Base-by-base conservation (phyloP, 2,797 vertebrate species). In the Pangasius djambal region DNA sequence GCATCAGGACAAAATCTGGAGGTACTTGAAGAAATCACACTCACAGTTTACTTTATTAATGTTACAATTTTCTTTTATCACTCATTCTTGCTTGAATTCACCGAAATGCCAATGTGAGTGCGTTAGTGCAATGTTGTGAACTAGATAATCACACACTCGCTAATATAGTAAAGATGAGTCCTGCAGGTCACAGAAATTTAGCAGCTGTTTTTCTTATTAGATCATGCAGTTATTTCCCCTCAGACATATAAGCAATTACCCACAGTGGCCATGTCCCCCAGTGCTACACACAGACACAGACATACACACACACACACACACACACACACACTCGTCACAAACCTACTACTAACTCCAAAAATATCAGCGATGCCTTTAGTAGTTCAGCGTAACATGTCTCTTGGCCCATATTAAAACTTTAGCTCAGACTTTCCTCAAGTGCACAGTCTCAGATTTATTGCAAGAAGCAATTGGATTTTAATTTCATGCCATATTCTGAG, bases 201-300 rank as follows among this genome's bases (percentile, higher is more conserved):
- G 50, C 89, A 92, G 90, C 85, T 91, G 91, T 28, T 89, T 89
- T 92, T 69, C 67, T 84, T 79, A 87, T 90, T 77, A 89, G 40
- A 78, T 83, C 48, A 65, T 77, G 75, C 84, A 52, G 13, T 40
- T 52, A 78, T 84, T 86, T 67, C 22, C 40, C 69, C 34, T 63
- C 18, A 28, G 15, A 13, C 20, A 61, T 59, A 63, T 37, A 37
- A 63, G 6, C 48, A 59, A 2, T 63, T 88, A 50, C 61, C 48
- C 48, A 82, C 55, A 88, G 48, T 57, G 72, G 34, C 88, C 37
- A 70, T 50, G 50, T 70, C 79, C 22, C 7, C 52, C 10, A 65
- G 7, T 65, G 37, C 81, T 20, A 40, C 37, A 75, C 40, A 77
- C 74, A 34, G 13, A 78, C 48, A 75, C 44, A 72, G 6, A 72